Evolutionary conservation across 2,888 invertebrate genomes (phyloP).

Genomic region (Thymelicus lineola): DNA sequence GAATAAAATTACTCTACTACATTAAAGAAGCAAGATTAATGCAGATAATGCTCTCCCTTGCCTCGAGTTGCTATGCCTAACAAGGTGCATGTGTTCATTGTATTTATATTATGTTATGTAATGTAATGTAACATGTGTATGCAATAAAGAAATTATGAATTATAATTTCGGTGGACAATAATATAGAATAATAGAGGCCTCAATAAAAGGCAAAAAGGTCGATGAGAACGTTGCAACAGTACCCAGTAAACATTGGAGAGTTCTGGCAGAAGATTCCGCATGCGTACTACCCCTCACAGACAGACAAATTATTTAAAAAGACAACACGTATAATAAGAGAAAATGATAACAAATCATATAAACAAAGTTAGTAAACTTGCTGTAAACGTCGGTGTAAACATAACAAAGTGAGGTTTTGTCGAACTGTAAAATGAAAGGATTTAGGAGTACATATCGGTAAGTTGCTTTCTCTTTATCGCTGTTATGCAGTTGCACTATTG

Average conservation of each 20-base stretch:
- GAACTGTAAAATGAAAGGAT: constrained; percentile 3
- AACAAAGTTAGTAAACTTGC: constrained; percentile 5
- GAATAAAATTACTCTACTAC: too few relatives aligned
- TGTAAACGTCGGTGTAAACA: constrained; percentile 1
- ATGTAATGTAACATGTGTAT: too few relatives aligned
- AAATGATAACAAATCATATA: constrained; percentile 30
- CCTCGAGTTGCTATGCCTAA: too few relatives aligned
- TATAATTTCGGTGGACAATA: too few relatives aligned
- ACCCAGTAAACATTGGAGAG: constrained; percentile 44
- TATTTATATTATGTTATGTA: too few relatives aligned
- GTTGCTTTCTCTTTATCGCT: background rate
- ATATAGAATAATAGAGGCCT: too few relatives aligned
- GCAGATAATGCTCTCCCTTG: too few relatives aligned
- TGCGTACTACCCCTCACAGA: constrained; percentile 54
- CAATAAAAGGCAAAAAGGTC: constrained; percentile 53
- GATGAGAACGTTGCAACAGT: constrained; percentile 69
- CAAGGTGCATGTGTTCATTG: too few relatives aligned
- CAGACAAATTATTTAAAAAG: constrained; percentile 44
- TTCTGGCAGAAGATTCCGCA: constrained; percentile 64
- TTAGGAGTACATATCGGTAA: background rate
- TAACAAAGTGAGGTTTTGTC: constrained; percentile 10
- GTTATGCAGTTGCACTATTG: background rate
- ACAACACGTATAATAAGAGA: constrained; percentile 19
- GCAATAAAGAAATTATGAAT: too few relatives aligned
- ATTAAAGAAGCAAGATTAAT: too few relatives aligned